Percentiles rank a stretch among this genome's conserved stretches.
These are phyloP conservation scores for Vicugna pacos DNA, from an alignment of 2,113 vertebrate genomes.

Conservation along the genomic window DNA sequence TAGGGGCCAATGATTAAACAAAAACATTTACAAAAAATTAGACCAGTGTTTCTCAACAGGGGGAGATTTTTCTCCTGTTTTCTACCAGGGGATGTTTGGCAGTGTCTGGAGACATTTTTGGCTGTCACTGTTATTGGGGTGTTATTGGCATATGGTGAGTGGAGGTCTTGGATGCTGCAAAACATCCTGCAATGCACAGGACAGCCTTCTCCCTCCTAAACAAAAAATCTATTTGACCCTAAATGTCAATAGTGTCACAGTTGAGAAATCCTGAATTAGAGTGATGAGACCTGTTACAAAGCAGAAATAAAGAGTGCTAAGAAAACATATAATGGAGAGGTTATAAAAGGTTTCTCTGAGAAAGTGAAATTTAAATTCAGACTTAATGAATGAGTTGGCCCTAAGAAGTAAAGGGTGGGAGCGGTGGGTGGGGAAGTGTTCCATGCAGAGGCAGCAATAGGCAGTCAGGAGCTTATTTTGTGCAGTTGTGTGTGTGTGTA, in stretches of 20 bases:
- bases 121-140: neutral
- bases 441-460: neutral
- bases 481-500: neutral
- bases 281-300: neutral
- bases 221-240: neutral
- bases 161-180: neutral
- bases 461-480: neutral
- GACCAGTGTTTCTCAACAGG: neutral
- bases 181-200: neutral
- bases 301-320: neutral
- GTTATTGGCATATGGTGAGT: neutral
- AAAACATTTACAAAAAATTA: neutral
- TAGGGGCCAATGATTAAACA: neutral
- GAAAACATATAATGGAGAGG: neutral
- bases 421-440: neutral
- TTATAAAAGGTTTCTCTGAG: neutral
- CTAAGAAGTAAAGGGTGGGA: neutral
- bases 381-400: neutral
- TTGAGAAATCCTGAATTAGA: conserved; percentile 25
- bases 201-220: neutral
- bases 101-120: neutral
- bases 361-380: conserved; percentile 34
- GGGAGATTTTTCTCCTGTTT: neutral
- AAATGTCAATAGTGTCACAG: neutral
- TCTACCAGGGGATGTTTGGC: neutral